These are phyloP conservation scores for Macropis europaea DNA, from an alignment of 2,888 invertebrate genomes.

Conservation along the genomic window DNA sequence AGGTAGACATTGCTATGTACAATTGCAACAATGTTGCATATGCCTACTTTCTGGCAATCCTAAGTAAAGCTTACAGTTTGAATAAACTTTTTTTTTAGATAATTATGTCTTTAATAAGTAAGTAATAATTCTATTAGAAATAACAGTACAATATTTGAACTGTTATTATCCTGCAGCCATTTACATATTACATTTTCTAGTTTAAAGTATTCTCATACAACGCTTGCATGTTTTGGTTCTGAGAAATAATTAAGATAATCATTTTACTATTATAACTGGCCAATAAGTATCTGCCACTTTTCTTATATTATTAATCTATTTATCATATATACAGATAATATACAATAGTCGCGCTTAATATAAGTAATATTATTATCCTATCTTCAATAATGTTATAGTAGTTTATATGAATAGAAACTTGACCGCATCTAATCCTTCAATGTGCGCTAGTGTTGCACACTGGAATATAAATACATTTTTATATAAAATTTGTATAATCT, in stretches of 20 bases:
- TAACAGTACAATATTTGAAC: constrained; percentile 58
- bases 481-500: constrained; percentile 76
- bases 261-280: constrained; percentile 83
- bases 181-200: constrained; percentile 61
- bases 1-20: constrained; percentile 70
- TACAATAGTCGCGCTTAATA: constrained; percentile 76
- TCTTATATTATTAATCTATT: constrained; percentile 83
- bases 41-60: constrained; percentile 65
- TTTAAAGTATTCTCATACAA: constrained; percentile 60
- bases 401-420: constrained; percentile 76
- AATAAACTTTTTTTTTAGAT: constrained; percentile 67
- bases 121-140: constrained; percentile 68
- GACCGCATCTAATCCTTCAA: constrained; percentile 71
- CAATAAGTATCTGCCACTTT: constrained; percentile 86
- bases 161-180: constrained; percentile 57
- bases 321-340: constrained; percentile 85
- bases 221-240: constrained; percentile 71
- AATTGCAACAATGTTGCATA: constrained; percentile 61
- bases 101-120: constrained; percentile 70
- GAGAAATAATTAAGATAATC: constrained; percentile 73
- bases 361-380: constrained; percentile 72
- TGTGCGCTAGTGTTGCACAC: constrained; percentile 67
- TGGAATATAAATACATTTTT: constrained; percentile 73
- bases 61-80: constrained; percentile 69
- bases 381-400: constrained; percentile 69